Percentiles rank a stretch among this genome's conserved stretches.
Conservation (phyloP, 2,113 vertebrate species). For the Camarhynchus parvulus region DNA sequence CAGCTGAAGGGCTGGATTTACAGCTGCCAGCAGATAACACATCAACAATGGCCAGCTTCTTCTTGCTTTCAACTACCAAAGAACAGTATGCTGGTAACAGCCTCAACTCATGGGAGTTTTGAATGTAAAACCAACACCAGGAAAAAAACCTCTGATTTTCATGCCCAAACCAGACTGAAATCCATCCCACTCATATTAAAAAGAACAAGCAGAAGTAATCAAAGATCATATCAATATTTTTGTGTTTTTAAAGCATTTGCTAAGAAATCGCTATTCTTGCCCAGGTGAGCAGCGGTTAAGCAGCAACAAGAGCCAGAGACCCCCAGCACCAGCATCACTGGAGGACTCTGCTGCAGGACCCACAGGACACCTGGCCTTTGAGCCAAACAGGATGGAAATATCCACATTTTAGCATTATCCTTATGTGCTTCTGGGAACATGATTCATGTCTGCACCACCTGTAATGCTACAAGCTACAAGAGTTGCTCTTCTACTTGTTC, state of each 20-base stretch:
- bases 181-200: neutral
- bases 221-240: neutral
- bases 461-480: neutral
- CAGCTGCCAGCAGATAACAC: neutral
- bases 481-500: neutral
- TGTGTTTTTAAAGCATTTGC: neutral
- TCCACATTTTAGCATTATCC: neutral
- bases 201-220: neutral
- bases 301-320: neutral
- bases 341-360: neutral
- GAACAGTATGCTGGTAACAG: neutral
- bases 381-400: neutral
- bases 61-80: neutral
- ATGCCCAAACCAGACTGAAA: neutral
- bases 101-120: rapidly evolving
- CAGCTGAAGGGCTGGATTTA: neutral
- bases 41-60: neutral
- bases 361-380: neutral
- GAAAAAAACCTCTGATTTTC: neutral
- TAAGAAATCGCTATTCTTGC: neutral
- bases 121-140: neutral
- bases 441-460: neutral
- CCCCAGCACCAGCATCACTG: neutral
- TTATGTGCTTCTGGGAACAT: neutral
- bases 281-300: neutral